A percentile compares a stretch with the other conserved stretches of the same genome.
phyloP scores from a whole-genome alignment of 2,888 invertebrate genomes.

The Mystacides longicornis region DNA sequence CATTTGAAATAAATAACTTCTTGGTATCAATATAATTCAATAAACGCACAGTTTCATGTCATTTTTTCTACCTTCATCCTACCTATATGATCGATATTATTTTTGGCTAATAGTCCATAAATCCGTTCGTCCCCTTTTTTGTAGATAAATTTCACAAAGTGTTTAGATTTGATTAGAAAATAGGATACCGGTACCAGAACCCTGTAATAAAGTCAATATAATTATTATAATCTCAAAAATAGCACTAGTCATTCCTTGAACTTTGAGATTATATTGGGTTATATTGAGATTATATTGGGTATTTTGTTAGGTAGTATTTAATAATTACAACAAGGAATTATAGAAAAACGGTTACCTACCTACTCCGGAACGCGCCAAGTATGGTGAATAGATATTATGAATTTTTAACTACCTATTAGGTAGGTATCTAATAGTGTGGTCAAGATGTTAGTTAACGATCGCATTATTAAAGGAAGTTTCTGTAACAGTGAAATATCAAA shows the following conservation, averaged over 20 bases:
- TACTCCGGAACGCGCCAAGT: constrained; percentile 19
- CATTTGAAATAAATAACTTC: background rate
- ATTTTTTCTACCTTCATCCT: background rate
- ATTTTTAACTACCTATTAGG: constrained; percentile 8
- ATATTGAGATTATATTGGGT: too few relatives aligned
- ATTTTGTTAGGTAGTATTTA: too few relatives aligned
- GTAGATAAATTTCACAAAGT: background rate
- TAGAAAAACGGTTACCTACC: constrained; percentile 24
- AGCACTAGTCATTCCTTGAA: constrained; percentile 11
- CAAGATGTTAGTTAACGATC: too few relatives aligned
- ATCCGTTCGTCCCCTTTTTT: background rate
- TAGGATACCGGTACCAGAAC: background rate
- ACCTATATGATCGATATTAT: background rate
- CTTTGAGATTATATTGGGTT: background rate
- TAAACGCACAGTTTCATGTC: background rate
- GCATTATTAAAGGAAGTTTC: too few relatives aligned
- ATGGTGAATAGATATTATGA: too few relatives aligned
- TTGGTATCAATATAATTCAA: background rate
- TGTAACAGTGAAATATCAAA: too few relatives aligned
- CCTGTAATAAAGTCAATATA: constrained; percentile 1
- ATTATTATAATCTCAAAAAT: constrained; percentile 9
- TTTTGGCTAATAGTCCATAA: background rate
- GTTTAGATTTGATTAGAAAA: constrained; percentile 3
- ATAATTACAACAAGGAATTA: constrained; percentile 24
- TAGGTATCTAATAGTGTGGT: background rate